Percentiles rank a stretch among this genome's conserved stretches.
Conservation (phyloP, 2,797 vertebrate species). For the Mycteria americana region DNA sequence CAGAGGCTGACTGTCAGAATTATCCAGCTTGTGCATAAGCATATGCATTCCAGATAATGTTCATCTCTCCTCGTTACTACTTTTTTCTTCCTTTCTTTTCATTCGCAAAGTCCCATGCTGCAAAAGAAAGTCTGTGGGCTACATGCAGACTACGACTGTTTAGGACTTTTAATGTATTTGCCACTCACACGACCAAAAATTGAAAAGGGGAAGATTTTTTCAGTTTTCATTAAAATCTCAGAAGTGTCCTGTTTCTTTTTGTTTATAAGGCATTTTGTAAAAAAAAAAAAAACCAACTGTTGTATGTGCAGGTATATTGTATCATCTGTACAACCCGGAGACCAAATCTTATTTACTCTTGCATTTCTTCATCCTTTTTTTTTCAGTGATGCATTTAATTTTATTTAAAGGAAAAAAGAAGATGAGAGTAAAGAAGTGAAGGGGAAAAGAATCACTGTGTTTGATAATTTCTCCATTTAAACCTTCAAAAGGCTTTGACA, state of each 20-base stretch:
- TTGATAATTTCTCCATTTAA: constrained; percentile 2
- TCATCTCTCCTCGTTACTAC: neutral
- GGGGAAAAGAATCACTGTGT: neutral
- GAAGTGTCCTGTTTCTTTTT: neutral
- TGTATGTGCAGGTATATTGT: neutral
- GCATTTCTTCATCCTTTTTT: neutral
- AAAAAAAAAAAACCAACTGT: neutral
- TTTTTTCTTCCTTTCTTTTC: neutral
- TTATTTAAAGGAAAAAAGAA: neutral
- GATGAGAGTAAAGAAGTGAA: neutral
- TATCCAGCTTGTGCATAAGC: neutral
- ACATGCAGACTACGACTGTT: neutral
- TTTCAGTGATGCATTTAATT: neutral
- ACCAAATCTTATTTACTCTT: neutral
- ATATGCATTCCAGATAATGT: neutral
- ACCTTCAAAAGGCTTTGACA: neutral
- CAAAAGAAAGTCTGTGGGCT: neutral
- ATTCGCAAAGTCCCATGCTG: neutral
- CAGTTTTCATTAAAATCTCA: neutral
- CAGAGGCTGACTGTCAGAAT: neutral
- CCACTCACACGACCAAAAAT: neutral
- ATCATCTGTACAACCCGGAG: neutral
- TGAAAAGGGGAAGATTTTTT: neutral
- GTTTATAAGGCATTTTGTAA: neutral
- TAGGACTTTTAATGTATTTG: neutral